phyloP scores from a whole-genome alignment of 2,888 invertebrate species.

The Hemaris fuciformis region DNA sequence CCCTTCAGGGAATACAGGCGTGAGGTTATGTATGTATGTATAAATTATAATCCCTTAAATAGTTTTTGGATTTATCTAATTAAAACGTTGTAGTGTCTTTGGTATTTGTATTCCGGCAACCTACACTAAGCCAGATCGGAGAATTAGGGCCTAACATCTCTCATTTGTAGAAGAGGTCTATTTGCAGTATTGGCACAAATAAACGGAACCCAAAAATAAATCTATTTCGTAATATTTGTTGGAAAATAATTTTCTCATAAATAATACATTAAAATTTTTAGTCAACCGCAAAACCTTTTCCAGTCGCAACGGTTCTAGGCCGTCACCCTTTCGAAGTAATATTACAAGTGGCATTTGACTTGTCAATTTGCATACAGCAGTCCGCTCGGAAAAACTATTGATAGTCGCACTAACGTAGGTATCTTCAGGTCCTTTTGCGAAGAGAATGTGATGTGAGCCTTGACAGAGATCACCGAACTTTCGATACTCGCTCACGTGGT shows the following conservation, averaged over 20 bases:
- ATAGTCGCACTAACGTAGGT: not conserved
- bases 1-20: too few species aligned
- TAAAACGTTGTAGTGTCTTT: too few species aligned
- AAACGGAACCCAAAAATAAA: too few species aligned
- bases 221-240: not conserved
- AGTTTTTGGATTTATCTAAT: too few species aligned
- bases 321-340: conserved; percentile 47
- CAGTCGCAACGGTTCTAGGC: conserved; percentile 37
- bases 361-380: conserved; percentile 44
- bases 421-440: not conserved
- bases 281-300: not conserved
- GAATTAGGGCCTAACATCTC: too few species aligned
- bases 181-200: too few species aligned
- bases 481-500: not conserved
- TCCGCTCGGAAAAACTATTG: conserved; percentile 34
- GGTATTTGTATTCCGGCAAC: too few species aligned
- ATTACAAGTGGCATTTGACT: conserved; percentile 56
- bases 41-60: too few species aligned
- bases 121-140: too few species aligned
- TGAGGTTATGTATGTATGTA: too few species aligned
- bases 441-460: not conserved
- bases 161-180: too few species aligned
- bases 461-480: conserved; percentile 6
- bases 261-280: not conserved
- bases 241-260: not conserved